Percentiles rank a stretch among this genome's conserved stretches.
These are phyloP conservation scores for Rutpela maculata DNA, from an alignment of 2,888 invertebrate genomes.

Conservation along the genomic window DNA sequence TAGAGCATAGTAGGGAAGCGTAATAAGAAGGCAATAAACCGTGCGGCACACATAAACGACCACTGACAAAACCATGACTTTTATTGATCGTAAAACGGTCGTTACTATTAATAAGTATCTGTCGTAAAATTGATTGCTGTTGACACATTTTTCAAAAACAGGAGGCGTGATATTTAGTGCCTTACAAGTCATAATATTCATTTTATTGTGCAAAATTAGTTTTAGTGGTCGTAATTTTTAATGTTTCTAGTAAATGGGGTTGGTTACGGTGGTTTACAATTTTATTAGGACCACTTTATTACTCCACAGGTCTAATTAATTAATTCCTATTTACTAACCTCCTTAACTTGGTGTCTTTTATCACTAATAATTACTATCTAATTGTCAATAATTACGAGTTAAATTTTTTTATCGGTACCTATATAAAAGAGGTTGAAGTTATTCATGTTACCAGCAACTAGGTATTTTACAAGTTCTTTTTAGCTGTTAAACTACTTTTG, in stretches of 20 bases:
- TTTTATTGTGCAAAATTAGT: slow-evolving; percentile 70
- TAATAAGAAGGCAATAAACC: slow-evolving; percentile 58
- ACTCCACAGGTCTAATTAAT: background rate
- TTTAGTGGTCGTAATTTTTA: slow-evolving; percentile 70
- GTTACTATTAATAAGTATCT: slow-evolving; percentile 78
- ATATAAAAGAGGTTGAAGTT: too few species aligned
- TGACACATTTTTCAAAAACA: slow-evolving; percentile 76
- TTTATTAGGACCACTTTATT: background rate
- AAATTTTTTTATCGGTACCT: too few species aligned
- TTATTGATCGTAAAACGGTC: slow-evolving; percentile 77
- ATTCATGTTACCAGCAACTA: too few species aligned
- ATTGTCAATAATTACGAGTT: too few species aligned
- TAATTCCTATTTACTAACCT: background rate
- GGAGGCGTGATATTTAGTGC: slow-evolving; percentile 67
- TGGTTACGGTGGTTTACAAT: background rate
- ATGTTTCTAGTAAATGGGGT: slow-evolving; percentile 51
- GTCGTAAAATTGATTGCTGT: slow-evolving; percentile 78
- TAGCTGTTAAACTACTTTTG: too few species aligned
- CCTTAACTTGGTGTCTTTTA: background rate
- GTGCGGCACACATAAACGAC: slow-evolving; percentile 63
- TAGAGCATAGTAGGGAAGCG: slow-evolving; percentile 34
- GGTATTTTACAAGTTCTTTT: too few species aligned
- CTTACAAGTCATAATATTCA: slow-evolving; percentile 59
- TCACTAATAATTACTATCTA: background rate
- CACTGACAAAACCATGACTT: slow-evolving; percentile 72